Base-by-base conservation (phyloP, 2,113 vertebrate genomes). In the Oryzias javanicus region DNA sequence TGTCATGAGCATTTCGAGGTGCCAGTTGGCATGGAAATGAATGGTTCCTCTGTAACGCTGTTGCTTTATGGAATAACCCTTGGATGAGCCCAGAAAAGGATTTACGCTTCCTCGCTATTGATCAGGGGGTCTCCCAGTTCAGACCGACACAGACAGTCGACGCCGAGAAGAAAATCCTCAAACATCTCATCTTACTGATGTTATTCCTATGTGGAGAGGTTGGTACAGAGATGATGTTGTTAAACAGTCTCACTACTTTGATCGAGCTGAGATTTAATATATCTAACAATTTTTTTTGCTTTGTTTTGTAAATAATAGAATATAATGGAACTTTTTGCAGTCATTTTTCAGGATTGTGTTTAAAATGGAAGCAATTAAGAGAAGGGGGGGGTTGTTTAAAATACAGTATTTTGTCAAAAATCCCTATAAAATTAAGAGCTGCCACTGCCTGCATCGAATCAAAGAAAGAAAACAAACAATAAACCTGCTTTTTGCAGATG, bases 1-100 rank as follows among this genome's bases (percentile, higher is more conserved):
- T 77, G 55, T 64, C 45, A 25, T 8, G 14, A 72, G 20, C 41
- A 17, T 63, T 48, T 48, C 45, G 46, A 72, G 51, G 60, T 45
- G 58, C 49, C 48, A 64, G 59, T 56, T 49, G 49, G 61, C 60
- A 70, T 18, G 74, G 64, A 66, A 65, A 56, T 76, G 8, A 56
- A 69, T 57, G 22, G 24, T 51, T 53, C 49, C 64, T 50, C 44
- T 29, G 50, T 10, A 29, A 45, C 53, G 49, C 55, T 49, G 57
- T 55, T 49, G 64, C 52, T 58, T 72, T 76, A 65, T 52, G 49
- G 49, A 74, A 64, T 35, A 60, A 68, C 58, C 29, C 65, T 40
- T 56, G 42, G 15, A 41, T 35, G 61, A 59, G 25, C 14, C 42
- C 48, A 7, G 7, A 24, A 42, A 16, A 63, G 40, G 63, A 64